Base-by-base conservation (phyloP, 2,797 vertebrate species). In the Enteromius mattozi region DNA sequence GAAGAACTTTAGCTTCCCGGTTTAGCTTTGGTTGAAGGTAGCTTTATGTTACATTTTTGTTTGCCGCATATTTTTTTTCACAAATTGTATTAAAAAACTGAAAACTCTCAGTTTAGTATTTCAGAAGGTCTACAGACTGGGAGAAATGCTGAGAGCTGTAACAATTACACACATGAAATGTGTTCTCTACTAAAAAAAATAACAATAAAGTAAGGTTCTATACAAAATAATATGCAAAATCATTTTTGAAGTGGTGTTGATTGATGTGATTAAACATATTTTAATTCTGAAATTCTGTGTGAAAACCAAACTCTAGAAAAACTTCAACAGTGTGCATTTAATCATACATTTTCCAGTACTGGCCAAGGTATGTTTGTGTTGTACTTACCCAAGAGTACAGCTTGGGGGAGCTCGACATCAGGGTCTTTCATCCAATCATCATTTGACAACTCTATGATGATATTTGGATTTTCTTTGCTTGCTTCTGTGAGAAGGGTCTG, bases 381-480 rank as follows among this genome's bases (percentile, higher is more conserved):
- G 71, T 21, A 87, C 37, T 92, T 92, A 94, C 94, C 94, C 83
- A 93, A 33, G 66, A 94, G 89, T 6, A 90, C 89, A 5, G 90
- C 87, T 0, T 90, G 84, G 35, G 93, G 92, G 88, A 94, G 90
- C 84, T 83, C 90, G 9, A 91, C 89, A 0, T 61, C 51, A 4
- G 93, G 90, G 37, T 91, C 91, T 84, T 94, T 94, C 92, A 94
- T 93, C 92, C 94, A 94, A 90, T 95, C 93, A 4, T 94, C 93
- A 1, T 93, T 95, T 75, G 89, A 90, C 27, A 95, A 81, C 74
- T 95, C 92, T 30, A 94, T 92, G 40, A 89, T 76, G 2, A 91
- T 90, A 9, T 94, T 88, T 80, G 90, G 90, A 0, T 90, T 90
- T 54, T 54, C 78, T 65, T 61, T 78, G 61, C 51, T 33, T 30